Base-by-base conservation (phyloP, 1,140 invertebrate species). In the Aradophagus sp. region DNA sequence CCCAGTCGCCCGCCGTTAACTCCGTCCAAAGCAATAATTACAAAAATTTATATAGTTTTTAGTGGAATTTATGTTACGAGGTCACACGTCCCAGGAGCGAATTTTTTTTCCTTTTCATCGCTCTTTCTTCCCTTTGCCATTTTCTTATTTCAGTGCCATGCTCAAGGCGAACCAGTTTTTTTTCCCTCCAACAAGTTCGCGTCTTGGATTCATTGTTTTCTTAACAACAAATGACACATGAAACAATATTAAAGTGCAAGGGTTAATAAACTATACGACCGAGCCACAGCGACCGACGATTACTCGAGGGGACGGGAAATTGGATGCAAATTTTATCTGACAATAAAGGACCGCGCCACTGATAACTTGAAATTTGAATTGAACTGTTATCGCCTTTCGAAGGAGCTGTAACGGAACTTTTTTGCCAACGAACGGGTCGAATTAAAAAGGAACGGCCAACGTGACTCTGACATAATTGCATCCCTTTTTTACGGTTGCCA, bases 21-120 rank as follows among this genome's bases (percentile, higher is more conserved):
- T 53, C 12, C 15, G 23, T 19, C 7, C 50, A 5, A 11, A n/a
- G n/a, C 6, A 39, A 38, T 41, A 56, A 68, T 53, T 31, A 45
- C 20, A 12, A 23, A 52, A 53, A 59, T 53, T 44, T 32, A 53
- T 59, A 50, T 52, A 35, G n/a, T 58, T 68, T 53, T 68, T 34
- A 56, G 39, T 34, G 58, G 63, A 63, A 73, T 68, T 73, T 73
- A 73, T 73, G 71, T 73, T 73, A 73, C 71, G 53, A 73, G 71
- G 71, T 68, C 71, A 68, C 44, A 47, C 50, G 56, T 58, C 11
- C 11, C 48, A 41, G 23, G 47, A 13, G 36, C 13, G 2, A 4
- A 53, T 44, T 48, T 56, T 67, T 66, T 53, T 65, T 55, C 20
- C 5, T 58, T 67, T 63, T 48, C 45, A 31, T 61, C 32, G 23